Evolutionary conservation across 2,888 invertebrate species (phyloP).

Genomic region (Lutraria lutraria): DNA sequence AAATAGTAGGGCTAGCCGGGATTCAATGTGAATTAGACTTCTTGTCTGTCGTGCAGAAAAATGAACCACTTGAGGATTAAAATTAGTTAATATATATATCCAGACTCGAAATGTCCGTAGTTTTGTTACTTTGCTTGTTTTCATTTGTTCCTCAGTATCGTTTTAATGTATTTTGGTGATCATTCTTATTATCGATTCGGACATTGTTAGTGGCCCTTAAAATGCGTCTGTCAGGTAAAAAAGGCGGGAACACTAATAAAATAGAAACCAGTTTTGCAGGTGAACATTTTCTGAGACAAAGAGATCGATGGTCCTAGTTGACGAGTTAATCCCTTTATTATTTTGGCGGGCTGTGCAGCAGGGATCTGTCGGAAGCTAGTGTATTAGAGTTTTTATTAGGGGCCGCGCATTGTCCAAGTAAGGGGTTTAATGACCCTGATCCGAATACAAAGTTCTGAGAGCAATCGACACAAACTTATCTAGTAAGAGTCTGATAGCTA

Average conservation of each 20-base stretch:
- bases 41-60: no score
- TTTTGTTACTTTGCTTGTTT: neutral
- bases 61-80: no score
- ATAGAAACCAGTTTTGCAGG: neutral
- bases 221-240: neutral
- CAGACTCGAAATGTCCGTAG: no score
- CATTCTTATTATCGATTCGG: neutral
- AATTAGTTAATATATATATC: no score
- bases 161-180: neutral
- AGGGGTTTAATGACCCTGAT: neutral
- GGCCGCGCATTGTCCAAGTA: conserved; percentile 12
- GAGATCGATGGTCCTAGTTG: neutral
- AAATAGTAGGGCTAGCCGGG: no score
- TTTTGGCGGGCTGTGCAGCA: neutral
- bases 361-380: neutral
- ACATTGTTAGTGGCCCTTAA: neutral
- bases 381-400: neutral
- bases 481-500: neutral
- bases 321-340: neutral
- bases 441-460: neutral
- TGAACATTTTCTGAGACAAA: conserved; percentile 11
- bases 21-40: no score
- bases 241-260: neutral
- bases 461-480: neutral
- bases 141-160: neutral